Conservation (phyloP, 2,797 vertebrate species). For the Pelochelys cantorii region DNA sequence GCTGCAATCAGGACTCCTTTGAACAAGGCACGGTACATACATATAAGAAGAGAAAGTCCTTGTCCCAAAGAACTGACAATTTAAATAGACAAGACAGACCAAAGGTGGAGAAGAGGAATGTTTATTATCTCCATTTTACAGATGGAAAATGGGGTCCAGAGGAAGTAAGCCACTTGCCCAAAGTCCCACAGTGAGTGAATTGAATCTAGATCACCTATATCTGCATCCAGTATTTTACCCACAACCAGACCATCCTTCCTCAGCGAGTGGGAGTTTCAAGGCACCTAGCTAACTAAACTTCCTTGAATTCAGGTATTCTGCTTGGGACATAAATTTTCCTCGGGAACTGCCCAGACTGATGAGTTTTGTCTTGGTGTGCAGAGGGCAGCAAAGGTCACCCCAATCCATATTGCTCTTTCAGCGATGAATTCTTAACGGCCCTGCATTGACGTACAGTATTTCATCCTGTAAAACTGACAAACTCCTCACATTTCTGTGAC, state of each 20-base stretch:
- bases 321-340: neutral
- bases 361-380: neutral
- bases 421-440: neutral
- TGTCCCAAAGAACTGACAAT: neutral
- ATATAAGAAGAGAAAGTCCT: neutral
- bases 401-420: fast-evolving
- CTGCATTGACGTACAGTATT: neutral
- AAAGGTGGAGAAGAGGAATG: neutral
- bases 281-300: neutral
- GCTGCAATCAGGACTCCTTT: neutral
- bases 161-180: neutral
- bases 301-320: neutral
- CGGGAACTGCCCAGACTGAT: neutral
- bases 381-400: neutral
- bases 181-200: neutral
- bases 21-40: neutral
- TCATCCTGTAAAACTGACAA: slow-evolving; percentile 28
- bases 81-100: neutral
- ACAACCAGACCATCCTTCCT: neutral
- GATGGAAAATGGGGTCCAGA: neutral
- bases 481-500: slow-evolving; percentile 52
- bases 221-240: neutral
- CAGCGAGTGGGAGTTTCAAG: neutral
- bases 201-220: neutral
- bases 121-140: neutral